Percentiles rank a stretch among this genome's conserved stretches.
Evolutionary conservation across 2,888 invertebrate species (phyloP).

Genomic region (Julus scandinavius): DNA sequence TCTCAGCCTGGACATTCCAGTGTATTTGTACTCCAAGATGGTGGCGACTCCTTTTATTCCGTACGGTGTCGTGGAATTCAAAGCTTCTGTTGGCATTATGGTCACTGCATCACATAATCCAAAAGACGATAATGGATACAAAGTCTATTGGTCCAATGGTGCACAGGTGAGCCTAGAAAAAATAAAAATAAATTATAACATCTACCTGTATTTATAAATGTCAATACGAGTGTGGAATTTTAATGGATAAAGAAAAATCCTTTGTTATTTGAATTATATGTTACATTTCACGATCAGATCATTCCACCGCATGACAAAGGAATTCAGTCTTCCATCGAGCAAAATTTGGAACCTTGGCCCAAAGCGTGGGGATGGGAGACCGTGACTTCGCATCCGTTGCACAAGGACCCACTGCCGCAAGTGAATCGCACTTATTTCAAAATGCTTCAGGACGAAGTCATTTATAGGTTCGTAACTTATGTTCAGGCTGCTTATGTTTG

Average conservation of each 20-base stretch:
- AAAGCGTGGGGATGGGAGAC: constrained; percentile 80
- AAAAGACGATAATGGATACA: constrained; percentile 96
- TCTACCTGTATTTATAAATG: too few species aligned
- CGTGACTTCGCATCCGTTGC: constrained; percentile 70
- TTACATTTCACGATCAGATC: constrained; percentile 72
- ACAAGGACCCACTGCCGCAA: constrained; percentile 77
- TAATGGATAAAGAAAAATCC: too few species aligned
- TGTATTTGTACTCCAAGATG: constrained; percentile 81
- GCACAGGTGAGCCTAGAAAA: constrained; percentile 73
- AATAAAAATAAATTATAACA: not conserved
- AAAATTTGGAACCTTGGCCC: constrained; percentile 79
- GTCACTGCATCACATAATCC: constrained; percentile 97
- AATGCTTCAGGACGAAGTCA: constrained; percentile 66
- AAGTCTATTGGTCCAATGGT: constrained; percentile 97
- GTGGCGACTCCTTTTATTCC: constrained; percentile 96
- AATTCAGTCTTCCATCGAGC: constrained; percentile 81
- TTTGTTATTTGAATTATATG: too few species aligned
- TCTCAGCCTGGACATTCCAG: constrained; percentile 77
- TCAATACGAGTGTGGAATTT: too few species aligned
- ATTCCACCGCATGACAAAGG: constrained; percentile 89
- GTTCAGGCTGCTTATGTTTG: too few species aligned
- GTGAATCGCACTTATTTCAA: constrained; percentile 77
- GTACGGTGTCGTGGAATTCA: constrained; percentile 79
- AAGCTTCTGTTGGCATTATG: constrained; percentile 88
- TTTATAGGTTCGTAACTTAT: constrained; percentile 45